Conservation (phyloP, 2,888 invertebrate genomes). For the Leistus spinibarbis region DNA sequence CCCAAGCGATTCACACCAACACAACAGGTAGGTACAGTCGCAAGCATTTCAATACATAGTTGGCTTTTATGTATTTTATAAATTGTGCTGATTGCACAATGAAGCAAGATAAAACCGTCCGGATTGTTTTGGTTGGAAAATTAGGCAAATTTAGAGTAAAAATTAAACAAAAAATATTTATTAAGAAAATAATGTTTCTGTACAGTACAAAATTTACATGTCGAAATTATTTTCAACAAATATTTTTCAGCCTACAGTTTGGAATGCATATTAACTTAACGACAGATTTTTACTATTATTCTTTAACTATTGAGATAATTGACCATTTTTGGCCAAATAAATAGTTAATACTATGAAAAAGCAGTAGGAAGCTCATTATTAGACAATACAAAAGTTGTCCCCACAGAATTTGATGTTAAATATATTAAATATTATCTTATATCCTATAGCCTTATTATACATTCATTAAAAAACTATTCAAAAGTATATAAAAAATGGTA, state of each 20-base stretch:
- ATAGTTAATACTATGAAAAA: background rate
- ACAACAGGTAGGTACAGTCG: too few relatives aligned
- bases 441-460: slow-evolving; percentile 15
- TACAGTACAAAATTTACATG: slow-evolving; percentile 45
- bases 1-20: too few relatives aligned
- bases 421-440: slow-evolving; percentile 25
- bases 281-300: background rate
- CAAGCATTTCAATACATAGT: too few relatives aligned
- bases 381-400: slow-evolving; percentile 13
- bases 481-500: slow-evolving; percentile 14
- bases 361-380: slow-evolving; percentile 19
- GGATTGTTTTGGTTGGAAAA: background rate
- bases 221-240: slow-evolving; percentile 7
- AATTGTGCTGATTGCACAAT: too few relatives aligned
- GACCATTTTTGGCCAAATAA: background rate
- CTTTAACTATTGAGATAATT: background rate
- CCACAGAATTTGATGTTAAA: slow-evolving; percentile 21
- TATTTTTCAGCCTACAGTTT: background rate
- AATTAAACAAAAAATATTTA: slow-evolving; percentile 28
- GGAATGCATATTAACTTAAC: slow-evolving; percentile 27
- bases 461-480: slow-evolving; percentile 6
- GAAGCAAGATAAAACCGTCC: too few relatives aligned
- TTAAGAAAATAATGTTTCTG: slow-evolving; percentile 42
- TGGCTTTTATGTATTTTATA: too few relatives aligned
- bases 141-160: background rate